These are phyloP conservation scores for Lumbricus terrestris DNA, from an alignment of 2,888 invertebrate genomes.

Conservation along the genomic window DNA sequence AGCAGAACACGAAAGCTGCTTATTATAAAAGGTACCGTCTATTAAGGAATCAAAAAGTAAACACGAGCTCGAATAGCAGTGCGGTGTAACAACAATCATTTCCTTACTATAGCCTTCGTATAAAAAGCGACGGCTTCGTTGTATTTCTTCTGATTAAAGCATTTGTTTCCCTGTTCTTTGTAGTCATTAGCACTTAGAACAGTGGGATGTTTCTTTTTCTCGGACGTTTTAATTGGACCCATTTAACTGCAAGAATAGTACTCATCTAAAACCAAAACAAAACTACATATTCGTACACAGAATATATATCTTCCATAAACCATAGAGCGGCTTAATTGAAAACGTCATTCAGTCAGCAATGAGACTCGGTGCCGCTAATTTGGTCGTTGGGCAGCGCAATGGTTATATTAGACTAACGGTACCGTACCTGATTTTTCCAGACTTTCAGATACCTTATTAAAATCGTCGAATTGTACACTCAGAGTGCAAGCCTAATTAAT, in stretches of 20 bases:
- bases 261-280: neutral
- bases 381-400: no score
- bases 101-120: conserved; percentile 92
- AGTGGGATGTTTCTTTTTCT: neutral
- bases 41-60: neutral
- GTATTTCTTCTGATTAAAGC: conserved; percentile 84
- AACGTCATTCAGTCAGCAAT: neutral
- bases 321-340: neutral
- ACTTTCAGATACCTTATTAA: no score
- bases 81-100: neutral
- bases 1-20: neutral
- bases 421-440: no score
- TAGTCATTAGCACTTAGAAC: conserved; percentile 70
- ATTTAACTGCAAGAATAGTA: neutral
- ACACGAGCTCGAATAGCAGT: neutral
- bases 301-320: neutral
- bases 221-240: conserved; percentile 14
- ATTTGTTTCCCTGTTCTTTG: conserved; percentile 91
- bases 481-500: no score
- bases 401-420: no score
- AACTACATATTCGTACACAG: neutral
- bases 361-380: neutral
- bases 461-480: no score
- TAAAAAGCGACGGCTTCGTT: conserved; percentile 94
- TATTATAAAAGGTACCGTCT: no score